Conservation (phyloP, 64 coral and sea anemone genomes). For the Montipora capricornis region DNA sequence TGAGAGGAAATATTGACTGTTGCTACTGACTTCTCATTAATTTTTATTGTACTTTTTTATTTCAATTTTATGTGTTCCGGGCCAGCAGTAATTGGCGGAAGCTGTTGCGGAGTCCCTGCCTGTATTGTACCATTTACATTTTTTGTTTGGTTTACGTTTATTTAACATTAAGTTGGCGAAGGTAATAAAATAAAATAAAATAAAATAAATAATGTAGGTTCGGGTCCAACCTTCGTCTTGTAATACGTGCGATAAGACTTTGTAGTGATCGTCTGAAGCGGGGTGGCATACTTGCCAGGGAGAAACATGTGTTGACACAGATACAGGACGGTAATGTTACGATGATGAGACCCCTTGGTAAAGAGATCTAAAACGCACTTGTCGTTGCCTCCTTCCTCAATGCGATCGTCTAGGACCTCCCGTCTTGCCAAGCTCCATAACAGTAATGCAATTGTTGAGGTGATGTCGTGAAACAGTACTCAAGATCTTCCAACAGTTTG, state of each 20-base stretch:
- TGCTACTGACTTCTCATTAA: no score
- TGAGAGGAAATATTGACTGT: no score
- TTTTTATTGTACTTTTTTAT: no score
- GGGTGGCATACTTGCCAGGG: constrained; percentile 44
- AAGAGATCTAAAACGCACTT: constrained; percentile 54
- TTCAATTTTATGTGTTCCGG: no score
- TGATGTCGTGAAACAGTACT: not conserved
- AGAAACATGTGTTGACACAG: constrained; percentile 48
- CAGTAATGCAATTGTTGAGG: not conserved
- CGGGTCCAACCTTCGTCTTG: not conserved
- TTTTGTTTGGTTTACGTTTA: no score
- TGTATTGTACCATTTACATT: no score
- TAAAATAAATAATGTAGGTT: no score
- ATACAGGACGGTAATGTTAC: constrained; percentile 22
- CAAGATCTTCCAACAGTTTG: not conserved
- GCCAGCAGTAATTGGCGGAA: no score
- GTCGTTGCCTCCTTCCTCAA: constrained; percentile 41
- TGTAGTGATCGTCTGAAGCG: not conserved
- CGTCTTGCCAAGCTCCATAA: constrained; percentile 2
- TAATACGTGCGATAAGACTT: not conserved
- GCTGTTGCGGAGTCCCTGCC: no score
- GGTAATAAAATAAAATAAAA: no score
- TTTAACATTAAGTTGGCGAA: no score
- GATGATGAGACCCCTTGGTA: constrained; percentile 60
- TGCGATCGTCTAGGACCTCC: constrained; percentile 59